Conservation (phyloP, 2,797 vertebrate genomes). For the Chlorospingus flavigularis region DNA sequence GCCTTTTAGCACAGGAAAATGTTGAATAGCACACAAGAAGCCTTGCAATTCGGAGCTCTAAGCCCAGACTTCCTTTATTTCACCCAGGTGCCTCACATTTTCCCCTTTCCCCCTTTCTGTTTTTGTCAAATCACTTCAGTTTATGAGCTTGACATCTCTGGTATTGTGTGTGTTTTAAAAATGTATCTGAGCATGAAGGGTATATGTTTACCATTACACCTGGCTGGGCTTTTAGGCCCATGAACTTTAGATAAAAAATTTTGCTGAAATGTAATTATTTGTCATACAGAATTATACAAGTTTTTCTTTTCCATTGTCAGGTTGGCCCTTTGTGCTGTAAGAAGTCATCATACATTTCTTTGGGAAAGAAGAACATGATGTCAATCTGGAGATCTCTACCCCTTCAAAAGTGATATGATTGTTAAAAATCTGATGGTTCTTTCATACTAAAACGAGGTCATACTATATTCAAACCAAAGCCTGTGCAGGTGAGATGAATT, state of each 20-base stretch:
- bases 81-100: neutral
- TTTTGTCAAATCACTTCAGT: neutral
- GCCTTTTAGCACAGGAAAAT: constrained; percentile 5
- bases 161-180: neutral
- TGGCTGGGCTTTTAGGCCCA: neutral
- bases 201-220: neutral
- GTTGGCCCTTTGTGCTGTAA: neutral
- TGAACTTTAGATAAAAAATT: neutral
- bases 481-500: neutral
- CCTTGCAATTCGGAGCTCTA: neutral
- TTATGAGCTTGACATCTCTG: neutral
- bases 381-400: neutral
- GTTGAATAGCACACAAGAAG: neutral
- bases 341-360: neutral
- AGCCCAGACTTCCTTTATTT: neutral
- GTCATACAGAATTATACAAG: neutral
- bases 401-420: neutral
- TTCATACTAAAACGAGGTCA: neutral
- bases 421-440: neutral
- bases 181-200: neutral
- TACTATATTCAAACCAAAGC: neutral
- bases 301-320: neutral
- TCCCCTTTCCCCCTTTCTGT: neutral
- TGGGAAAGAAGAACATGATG: neutral
- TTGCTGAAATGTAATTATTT: neutral